Evolutionary conservation across 2,113 vertebrate species (phyloP).

Genomic region (Toxotes jaculatrix): DNA sequence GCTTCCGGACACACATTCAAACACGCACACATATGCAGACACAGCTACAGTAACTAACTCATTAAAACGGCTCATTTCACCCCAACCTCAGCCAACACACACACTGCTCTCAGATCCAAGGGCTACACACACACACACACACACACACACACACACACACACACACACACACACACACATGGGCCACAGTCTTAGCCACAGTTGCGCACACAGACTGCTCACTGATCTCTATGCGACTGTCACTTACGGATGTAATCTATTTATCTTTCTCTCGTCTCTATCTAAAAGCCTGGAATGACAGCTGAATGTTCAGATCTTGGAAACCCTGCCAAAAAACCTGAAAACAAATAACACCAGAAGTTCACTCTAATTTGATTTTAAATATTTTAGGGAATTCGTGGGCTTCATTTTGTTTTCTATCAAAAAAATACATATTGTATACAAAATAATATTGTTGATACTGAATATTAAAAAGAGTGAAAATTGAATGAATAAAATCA

Average conservation of each 20-base stretch:
- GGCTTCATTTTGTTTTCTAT: too few species aligned
- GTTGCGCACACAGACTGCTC: slow-evolving; percentile 7
- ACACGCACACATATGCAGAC: slow-evolving; percentile 30
- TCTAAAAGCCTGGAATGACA: background rate
- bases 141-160: slow-evolving; percentile 44
- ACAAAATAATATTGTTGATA: too few species aligned
- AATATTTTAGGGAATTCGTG: too few species aligned
- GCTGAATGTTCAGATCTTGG: background rate
- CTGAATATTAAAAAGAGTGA: too few species aligned
- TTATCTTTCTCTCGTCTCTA: background rate
- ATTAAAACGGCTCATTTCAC: slow-evolving; percentile 82
- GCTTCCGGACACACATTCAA: slow-evolving; percentile 29
- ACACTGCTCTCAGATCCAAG: slow-evolving; percentile 63
- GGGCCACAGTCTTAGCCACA: slow-evolving; percentile 33
- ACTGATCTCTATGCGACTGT: background rate
- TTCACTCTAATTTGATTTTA: background rate
- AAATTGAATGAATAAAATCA: too few species aligned
- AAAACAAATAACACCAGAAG: background rate
- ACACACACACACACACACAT: slow-evolving; percentile 17
- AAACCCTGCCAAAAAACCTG: background rate
- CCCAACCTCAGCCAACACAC: slow-evolving; percentile 69
- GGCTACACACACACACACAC: too few species aligned
- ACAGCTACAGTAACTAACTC: slow-evolving; percentile 72
- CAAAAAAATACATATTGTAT: too few species aligned
- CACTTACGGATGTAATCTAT: slow-evolving; percentile 2